Conservation (phyloP, 2,113 vertebrate species). For the Proteles cristata region DNA sequence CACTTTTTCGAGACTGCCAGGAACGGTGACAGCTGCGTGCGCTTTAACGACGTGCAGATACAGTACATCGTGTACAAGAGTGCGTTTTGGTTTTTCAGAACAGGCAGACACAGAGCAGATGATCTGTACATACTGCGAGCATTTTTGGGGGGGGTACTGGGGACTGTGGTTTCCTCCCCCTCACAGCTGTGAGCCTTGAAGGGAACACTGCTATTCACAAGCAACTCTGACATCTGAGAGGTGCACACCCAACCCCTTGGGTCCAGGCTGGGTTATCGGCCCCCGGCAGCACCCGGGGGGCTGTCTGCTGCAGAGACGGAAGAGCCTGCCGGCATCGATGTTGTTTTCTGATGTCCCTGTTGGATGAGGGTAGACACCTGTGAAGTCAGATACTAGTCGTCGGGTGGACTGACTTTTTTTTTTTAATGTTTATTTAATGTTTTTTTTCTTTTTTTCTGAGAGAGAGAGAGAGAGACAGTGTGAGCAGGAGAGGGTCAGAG, state of each 20-base stretch:
- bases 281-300: rapidly evolving
- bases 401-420: neutral
- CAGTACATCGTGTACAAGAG: too few species aligned
- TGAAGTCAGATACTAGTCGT: neutral
- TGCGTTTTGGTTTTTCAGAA: too few species aligned
- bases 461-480: too few species aligned
- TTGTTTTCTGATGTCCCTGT: neutral
- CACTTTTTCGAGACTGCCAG: neutral
- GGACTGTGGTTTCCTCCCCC: neutral
- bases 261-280: neutral
- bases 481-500: too few species aligned
- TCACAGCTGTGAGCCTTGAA: neutral
- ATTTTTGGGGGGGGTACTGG: neutral
- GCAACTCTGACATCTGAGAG: neutral
- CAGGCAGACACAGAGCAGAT: neutral
- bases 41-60: too few species aligned
- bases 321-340: neutral
- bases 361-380: neutral
- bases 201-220: too few species aligned
- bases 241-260: neutral
- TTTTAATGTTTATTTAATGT: too few species aligned
- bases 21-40: neutral
- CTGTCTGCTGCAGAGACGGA: rapidly evolving
- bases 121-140: neutral
- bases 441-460: too few species aligned